Evolutionary conservation across 1,140 invertebrate genomes (phyloP).

Genomic region (Nasonia longicornis): DNA sequence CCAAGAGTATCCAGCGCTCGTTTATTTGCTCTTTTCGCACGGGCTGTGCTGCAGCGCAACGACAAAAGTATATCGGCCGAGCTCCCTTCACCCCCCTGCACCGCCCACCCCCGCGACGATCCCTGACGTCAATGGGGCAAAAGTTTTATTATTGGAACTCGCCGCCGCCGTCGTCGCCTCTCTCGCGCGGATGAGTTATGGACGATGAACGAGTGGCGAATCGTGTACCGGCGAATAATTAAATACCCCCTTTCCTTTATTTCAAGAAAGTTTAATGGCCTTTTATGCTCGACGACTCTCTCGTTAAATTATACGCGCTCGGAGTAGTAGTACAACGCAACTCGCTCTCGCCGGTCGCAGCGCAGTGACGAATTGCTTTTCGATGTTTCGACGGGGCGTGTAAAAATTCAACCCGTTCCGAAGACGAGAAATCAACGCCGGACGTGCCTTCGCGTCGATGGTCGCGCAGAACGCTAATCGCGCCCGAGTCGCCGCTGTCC

Average conservation of each 20-base stretch:
- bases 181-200: background rate
- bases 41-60: background rate
- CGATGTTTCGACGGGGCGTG: too few relatives aligned
- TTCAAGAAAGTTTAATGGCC: too few relatives aligned
- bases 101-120: too few relatives aligned
- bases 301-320: too few relatives aligned
- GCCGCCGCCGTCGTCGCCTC: background rate
- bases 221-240: background rate
- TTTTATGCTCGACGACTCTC: too few relatives aligned
- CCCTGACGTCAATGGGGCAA: background rate
- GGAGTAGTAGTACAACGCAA: too few relatives aligned
- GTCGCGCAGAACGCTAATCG: background rate
- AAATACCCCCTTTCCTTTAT: background rate
- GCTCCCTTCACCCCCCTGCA: background rate
- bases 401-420: background rate
- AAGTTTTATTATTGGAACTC: slow-evolving; percentile 7
- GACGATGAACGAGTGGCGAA: background rate
- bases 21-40: background rate
- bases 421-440: background rate
- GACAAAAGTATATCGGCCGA: background rate
- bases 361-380: too few relatives aligned
- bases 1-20: background rate
- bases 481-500: background rate
- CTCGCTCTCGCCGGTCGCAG: too few relatives aligned
- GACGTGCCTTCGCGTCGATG: background rate